Evolutionary conservation across 2,888 invertebrate species (phyloP).

Genomic region (Linhomoeus sp.): DNA sequence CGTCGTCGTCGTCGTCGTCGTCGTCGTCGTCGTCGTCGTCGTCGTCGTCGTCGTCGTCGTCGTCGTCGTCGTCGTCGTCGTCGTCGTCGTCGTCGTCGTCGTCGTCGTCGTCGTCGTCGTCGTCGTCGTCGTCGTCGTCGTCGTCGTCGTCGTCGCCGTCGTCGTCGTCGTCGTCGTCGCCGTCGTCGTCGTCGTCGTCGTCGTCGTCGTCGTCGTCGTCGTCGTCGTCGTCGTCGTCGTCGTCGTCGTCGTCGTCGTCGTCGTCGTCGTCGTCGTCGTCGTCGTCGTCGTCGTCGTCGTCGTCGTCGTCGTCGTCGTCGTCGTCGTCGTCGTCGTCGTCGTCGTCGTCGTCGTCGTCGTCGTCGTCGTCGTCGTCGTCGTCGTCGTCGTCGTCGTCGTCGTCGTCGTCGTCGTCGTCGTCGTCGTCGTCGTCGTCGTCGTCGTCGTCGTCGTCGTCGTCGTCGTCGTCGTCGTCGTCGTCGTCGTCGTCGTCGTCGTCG

Average conservation of each 20-base stretch:
- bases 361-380: not conserved
- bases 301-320: constrained; percentile 1
- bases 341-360: constrained; percentile 1
- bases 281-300: constrained; percentile 1
- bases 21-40: not conserved
- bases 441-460: not conserved
- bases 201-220: not conserved
- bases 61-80: not conserved
- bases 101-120: not conserved
- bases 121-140: not conserved
- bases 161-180: not conserved
- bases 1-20: not conserved
- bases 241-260: not conserved
- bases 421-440: not conserved
- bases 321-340: constrained; percentile 1
- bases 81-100: not conserved
- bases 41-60: not conserved
- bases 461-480: not conserved
- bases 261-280: constrained; percentile 1
- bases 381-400: not conserved
- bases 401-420: not conserved
- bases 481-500: not conserved
- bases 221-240: not conserved
- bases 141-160: not conserved
- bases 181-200: not conserved